These are phyloP conservation scores for Schizopygopsis pylzovi DNA, from an alignment of 2,797 vertebrate genomes.

Conservation along the genomic window DNA sequence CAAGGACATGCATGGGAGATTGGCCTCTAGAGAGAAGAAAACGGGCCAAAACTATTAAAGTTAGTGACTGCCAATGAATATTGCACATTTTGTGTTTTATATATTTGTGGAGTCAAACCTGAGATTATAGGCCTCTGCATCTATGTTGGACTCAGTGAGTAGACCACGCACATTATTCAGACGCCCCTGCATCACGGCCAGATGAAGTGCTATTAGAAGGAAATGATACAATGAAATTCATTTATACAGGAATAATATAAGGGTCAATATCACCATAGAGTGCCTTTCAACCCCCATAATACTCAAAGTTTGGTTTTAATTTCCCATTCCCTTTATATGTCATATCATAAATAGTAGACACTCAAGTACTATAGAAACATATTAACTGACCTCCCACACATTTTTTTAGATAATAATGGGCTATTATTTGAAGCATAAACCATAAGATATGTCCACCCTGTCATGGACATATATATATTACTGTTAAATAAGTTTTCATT, in stretches of 20 bases:
- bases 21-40: constrained; percentile 84
- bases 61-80: neutral
- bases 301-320: too few relatives aligned
- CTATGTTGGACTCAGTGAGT: constrained; percentile 95
- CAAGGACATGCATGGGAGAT: constrained; percentile 95
- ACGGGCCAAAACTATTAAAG: neutral
- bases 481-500: too few relatives aligned
- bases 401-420: too few relatives aligned
- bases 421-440: too few relatives aligned
- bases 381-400: too few relatives aligned
- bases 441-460: too few relatives aligned
- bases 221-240: neutral
- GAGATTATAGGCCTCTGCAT: constrained; percentile 96
- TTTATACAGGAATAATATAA: neutral
- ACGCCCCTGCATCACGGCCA: constrained; percentile 97
- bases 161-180: constrained; percentile 94
- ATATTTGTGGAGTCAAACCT: constrained; percentile 75
- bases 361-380: too few relatives aligned
- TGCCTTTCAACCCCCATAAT: too few relatives aligned
- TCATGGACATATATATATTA: too few relatives aligned
- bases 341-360: too few relatives aligned
- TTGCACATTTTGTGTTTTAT: neutral
- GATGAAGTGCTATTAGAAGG: constrained; percentile 86
- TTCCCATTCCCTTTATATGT: too few relatives aligned
- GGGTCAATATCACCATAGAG: too few relatives aligned